Evolutionary conservation across 2,113 vertebrate species (phyloP).

Genomic region (Candoia aspera): DNA sequence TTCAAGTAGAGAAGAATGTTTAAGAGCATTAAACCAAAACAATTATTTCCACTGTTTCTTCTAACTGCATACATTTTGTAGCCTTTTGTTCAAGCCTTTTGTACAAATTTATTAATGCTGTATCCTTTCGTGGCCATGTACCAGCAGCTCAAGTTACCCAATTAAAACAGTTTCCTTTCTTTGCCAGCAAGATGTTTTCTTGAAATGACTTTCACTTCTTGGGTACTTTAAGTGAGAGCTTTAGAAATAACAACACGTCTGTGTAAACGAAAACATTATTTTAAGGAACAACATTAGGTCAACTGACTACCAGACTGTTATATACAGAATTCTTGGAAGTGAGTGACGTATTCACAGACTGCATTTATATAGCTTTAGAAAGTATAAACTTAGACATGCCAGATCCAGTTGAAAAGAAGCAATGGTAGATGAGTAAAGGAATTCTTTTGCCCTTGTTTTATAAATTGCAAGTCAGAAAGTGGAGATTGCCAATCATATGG

Average conservation of each 20-base stretch:
- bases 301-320: not conserved
- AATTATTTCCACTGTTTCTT: not conserved
- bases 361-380: not conserved
- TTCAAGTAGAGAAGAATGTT: not conserved
- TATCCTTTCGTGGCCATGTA: not conserved
- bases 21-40: not conserved
- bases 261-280: not conserved
- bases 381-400: conserved; percentile 14
- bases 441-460: not conserved
- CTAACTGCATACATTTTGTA: not conserved
- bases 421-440: not conserved
- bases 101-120: fast-evolving
- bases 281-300: not conserved
- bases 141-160: conserved; percentile 7
- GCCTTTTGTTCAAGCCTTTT: not conserved
- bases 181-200: conserved; percentile 17
- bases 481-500: not conserved
- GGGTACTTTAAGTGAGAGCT: conserved; percentile 11
- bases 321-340: not conserved
- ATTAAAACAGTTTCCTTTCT: not conserved
- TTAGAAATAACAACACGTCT: conserved; percentile 28
- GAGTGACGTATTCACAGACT: not conserved
- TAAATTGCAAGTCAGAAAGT: fast-evolving
- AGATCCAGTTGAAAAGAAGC: not conserved
- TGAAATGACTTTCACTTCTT: conserved; percentile 22